Base-by-base conservation (phyloP, 92 coral and sea anemone genomes). In the Pocillopora grandis region DNA sequence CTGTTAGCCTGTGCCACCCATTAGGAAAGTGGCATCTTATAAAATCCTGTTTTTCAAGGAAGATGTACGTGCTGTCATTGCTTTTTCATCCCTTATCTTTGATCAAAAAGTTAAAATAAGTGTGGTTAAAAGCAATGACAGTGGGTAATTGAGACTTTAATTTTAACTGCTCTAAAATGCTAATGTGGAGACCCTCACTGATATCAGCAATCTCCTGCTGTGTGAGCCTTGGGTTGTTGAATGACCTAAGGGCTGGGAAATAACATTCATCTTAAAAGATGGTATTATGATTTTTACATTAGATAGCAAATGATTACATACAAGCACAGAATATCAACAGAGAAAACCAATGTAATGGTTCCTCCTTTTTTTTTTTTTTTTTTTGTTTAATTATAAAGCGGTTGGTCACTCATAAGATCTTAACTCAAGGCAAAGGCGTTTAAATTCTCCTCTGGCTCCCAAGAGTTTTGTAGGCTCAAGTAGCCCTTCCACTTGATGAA, bases 121-220 rank as follows among this genome's bases (percentile, higher is more conserved):
- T 48, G 69, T 85, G 88, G 3, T 67, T 52, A 58, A 85, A 77
- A 52, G 77, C 17, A 69, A 77, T 77, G 60, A 77, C 52, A 35
- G 88, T 85, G 62, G 88, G 78, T 21, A 78, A 20, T 27, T 27
- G 31, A 27, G 31, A 27, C 31, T 27, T 27, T 27, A 27, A 27
- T 27, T 27, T 27, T 27, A 27, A 27, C 31, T 27, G 31, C 31
- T 27, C 31, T 27, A 27, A 27, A 27, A 27, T 27, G 31, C 31
- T 27, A 27, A 27, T 27, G 31, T 27, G 1, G 1, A 27, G 31
- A 27, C 31, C 31, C 31, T 27, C 31, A 9, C 12, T 78, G 13
- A 17, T 84, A 20, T 15, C 56, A 1, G 27, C 7, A 52, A 76
- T 1, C 1, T 19, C 58, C 37, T 69, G 84, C 1, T 1, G 33